Conservation (phyloP, 2,888 invertebrate species). For the Clanis bilineata region DNA sequence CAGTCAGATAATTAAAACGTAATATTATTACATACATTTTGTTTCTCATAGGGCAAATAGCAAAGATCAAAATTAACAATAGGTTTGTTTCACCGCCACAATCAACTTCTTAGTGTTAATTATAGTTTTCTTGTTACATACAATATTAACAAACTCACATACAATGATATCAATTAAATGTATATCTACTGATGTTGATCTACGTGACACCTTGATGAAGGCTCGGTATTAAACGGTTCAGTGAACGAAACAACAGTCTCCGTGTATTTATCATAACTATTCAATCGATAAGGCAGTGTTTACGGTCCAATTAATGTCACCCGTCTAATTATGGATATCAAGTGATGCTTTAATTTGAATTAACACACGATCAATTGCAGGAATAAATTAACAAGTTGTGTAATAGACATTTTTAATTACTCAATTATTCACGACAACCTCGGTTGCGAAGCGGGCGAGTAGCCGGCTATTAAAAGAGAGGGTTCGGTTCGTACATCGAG, state of each 20-base stretch:
- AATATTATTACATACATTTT: neutral
- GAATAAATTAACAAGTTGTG: neutral
- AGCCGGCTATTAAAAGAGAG: too few species aligned
- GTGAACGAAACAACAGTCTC: constrained; percentile 46
- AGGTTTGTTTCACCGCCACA: neutral
- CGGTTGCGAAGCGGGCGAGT: too few species aligned
- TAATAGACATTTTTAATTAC: neutral
- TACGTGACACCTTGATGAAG: constrained; percentile 34
- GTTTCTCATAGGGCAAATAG: neutral
- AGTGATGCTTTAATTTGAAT: constrained; percentile 27
- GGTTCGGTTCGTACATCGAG: too few species aligned
- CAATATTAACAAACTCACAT: neutral
- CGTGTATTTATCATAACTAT: constrained; percentile 40
- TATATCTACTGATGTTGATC: constrained; percentile 24
- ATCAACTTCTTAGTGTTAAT: neutral
- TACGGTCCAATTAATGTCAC: constrained; percentile 35
- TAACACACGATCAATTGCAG: neutral
- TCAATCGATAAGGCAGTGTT: constrained; percentile 43
- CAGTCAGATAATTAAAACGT: neutral
- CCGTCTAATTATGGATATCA: constrained; percentile 39
- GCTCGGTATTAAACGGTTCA: constrained; percentile 45
- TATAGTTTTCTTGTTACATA: neutral
- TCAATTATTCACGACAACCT: too few species aligned
- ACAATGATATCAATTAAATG: neutral
- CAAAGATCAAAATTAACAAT: neutral